Percentiles rank a stretch among this genome's conserved stretches.
Conservation (phyloP, 2,113 vertebrate species). For the Gobius niger region DNA sequence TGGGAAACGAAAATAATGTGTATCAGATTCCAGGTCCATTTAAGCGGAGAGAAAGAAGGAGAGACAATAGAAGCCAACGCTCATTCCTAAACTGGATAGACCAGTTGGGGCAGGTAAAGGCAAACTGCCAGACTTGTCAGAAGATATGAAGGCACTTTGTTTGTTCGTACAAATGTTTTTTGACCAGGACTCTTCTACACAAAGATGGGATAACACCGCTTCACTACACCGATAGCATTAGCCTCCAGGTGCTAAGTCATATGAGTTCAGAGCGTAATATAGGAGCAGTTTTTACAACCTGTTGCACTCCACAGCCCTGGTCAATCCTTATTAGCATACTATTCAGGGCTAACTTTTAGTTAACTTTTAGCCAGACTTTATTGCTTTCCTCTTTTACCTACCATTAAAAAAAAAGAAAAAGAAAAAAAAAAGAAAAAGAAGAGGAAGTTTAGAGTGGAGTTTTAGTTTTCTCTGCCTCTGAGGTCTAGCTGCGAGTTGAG, state of each 20-base stretch:
- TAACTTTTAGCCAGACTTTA: background rate
- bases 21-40: slow-evolving; percentile 85
- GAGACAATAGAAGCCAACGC: slow-evolving; percentile 82
- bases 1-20: slow-evolving; percentile 68
- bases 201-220: slow-evolving; percentile 38
- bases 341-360: background rate
- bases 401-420: slow-evolving; percentile 16
- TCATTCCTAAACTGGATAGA: slow-evolving; percentile 93
- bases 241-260: background rate
- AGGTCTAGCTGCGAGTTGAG: slow-evolving; percentile 30
- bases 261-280: slow-evolving; percentile 21
- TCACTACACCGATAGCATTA: slow-evolving; percentile 6
- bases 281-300: slow-evolving; percentile 34
- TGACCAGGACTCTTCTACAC: slow-evolving; percentile 24
- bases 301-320: slow-evolving; percentile 38
- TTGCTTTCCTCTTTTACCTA: slow-evolving; percentile 31
- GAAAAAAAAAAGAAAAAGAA: slow-evolving; percentile 2
- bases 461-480: slow-evolving; percentile 30
- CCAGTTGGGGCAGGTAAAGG: slow-evolving; percentile 91
- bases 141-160: slow-evolving; percentile 61
- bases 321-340: slow-evolving; percentile 3
- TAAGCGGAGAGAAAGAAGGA: slow-evolving; percentile 72
- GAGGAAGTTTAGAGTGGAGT: slow-evolving; percentile 17
- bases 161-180: slow-evolving; percentile 35
- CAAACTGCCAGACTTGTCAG: slow-evolving; percentile 81